A percentile compares a stretch with the other conserved stretches of the same genome.
Conservation (phyloP, 2,797 vertebrate species). For the Paguma larvata region DNA sequence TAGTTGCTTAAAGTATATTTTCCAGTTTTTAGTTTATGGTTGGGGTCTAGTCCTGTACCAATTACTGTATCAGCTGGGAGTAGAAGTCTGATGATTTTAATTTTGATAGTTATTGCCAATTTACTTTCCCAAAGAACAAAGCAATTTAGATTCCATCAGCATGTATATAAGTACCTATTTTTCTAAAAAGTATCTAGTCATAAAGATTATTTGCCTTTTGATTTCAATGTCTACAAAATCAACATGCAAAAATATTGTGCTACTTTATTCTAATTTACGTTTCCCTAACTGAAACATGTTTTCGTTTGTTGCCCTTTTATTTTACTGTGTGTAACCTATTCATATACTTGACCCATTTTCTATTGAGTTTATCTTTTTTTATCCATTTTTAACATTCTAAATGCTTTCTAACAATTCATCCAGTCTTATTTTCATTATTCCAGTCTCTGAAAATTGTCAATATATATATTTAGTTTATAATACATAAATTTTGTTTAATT, state of each 20-base stretch:
- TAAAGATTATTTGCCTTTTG: background rate
- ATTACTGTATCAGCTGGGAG: background rate
- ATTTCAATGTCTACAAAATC: background rate
- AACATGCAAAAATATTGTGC: background rate
- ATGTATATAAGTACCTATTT: background rate
- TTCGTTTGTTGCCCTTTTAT: background rate
- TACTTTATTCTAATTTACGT: background rate
- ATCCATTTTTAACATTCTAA: background rate
- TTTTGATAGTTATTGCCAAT: background rate
- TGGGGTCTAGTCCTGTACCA: background rate
- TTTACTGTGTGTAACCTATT: background rate
- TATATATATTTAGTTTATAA: background rate
- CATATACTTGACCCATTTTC: background rate
- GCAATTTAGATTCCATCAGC: background rate
- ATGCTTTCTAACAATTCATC: background rate
- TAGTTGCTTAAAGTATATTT: background rate
- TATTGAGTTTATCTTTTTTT: slow-evolving; percentile 39
- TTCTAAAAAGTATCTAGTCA: background rate
- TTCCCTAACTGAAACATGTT: background rate
- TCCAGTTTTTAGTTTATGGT: background rate
- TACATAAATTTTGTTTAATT: background rate
- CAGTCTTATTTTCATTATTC: background rate
- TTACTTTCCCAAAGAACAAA: slow-evolving; percentile 20
- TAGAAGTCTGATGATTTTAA: background rate
- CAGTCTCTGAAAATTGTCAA: background rate